Evolutionary conservation across 2,888 invertebrate genomes (phyloP).

Genomic region (Ennomos quercinarius): DNA sequence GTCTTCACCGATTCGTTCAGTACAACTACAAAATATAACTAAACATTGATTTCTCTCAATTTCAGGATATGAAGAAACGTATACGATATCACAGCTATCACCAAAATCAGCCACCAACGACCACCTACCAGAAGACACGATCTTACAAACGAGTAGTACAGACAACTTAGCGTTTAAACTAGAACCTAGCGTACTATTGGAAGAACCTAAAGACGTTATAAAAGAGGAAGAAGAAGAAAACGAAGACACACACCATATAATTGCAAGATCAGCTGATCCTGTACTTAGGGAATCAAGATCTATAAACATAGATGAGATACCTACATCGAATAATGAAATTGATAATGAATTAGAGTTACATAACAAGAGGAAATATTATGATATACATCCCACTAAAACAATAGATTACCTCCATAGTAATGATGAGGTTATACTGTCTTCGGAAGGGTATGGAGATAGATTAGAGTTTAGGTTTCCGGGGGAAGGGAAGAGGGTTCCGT

Average conservation of each 20-base stretch:
- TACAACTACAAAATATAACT: too few species aligned
- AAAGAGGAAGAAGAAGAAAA: conserved; percentile 43
- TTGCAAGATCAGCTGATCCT: conserved; percentile 84
- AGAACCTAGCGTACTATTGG: conserved; percentile 68
- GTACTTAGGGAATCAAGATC: conserved; percentile 78
- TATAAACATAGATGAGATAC: conserved; percentile 82
- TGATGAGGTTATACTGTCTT: conserved; percentile 70
- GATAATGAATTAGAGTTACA: conserved; percentile 85
- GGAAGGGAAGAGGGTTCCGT: conserved; percentile 92
- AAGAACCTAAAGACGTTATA: conserved; percentile 48
- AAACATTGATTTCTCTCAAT: conserved; percentile 38
- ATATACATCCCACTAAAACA: conserved; percentile 86
- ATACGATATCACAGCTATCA: conserved; percentile 88
- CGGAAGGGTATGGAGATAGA: conserved; percentile 73
- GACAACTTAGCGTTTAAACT: conserved; percentile 69
- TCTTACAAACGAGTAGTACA: conserved; percentile 67
- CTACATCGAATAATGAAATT: conserved; percentile 83
- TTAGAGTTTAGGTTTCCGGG: conserved; percentile 87
- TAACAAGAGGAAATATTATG: conserved; percentile 77
- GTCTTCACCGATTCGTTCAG: too few species aligned
- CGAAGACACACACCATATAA: conserved; percentile 69
- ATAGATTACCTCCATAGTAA: conserved; percentile 62
- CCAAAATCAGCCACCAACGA: conserved; percentile 85
- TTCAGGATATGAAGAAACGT: conserved; percentile 84
- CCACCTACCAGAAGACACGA: conserved; percentile 48